Evolutionary conservation across 92 coral and sea anemone species (phyloP), one percentile per base, ranked within the genome.

Genomic region (Blastomussa wellsi): DNA sequence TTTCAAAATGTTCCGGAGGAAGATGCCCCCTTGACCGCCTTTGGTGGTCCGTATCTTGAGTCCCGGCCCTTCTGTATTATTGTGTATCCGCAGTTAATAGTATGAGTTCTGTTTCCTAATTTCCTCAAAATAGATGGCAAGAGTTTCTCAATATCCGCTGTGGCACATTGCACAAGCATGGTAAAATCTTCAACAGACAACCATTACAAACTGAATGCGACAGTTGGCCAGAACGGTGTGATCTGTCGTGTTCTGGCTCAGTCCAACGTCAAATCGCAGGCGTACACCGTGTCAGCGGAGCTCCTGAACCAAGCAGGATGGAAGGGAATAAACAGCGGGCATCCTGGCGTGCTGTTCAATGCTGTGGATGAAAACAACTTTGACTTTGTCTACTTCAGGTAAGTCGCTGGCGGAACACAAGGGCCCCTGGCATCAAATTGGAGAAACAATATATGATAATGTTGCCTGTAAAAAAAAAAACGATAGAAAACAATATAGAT

Each of bases 361-460:
- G 92, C 87, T 15, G 77, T 47, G 26, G 89, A 91, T 74, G 76
- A 84, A 22, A 78, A 88, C 86, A 88, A 85, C 83, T 91, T 74
- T 57, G 94, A 91, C 67, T 91, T 91, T 62, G 92, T 91, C 51
- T 91, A 91, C 84, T 91, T 91, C 79, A 85, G 94, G 94, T 91
- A 73, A 31, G 68, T 62, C 13, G 26, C 37, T 19, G 64, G 64
- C 7, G 5, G 22, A 19, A 1, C 28, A n/a, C n/a, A n/a, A n/a
- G 8, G 22, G 57, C 2, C 19, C 4, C 22, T 22, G 29, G 7
- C 20, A 17, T 51, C 19, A 51, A 14, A 22, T 14, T 4, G 19
- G 22, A 14, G 19, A 51, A 47, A 47, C 52, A 4, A 47, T 47
- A 7, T 47, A 0, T 47, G 52, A 15, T 10, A 15, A 15, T 47